phyloP scores from a whole-genome alignment of 2,797 vertebrate species.

The Arnoldichthys spilopterus region DNA sequence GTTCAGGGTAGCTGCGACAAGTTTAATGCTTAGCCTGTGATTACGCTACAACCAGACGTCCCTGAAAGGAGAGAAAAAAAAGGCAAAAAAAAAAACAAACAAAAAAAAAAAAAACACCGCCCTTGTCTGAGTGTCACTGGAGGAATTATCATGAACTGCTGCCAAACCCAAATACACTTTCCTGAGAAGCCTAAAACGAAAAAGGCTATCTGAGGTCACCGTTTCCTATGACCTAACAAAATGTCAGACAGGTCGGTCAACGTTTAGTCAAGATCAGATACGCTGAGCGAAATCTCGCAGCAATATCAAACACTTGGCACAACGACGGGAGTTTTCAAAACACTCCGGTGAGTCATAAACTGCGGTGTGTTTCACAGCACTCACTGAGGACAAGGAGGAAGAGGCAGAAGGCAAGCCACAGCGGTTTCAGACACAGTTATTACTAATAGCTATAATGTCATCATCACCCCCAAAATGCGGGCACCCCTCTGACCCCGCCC shows the following conservation, averaged over 20 bases:
- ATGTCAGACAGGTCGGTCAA: slow-evolving; percentile 2
- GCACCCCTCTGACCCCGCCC: neutral
- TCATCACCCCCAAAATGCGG: neutral
- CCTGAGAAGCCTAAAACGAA: slow-evolving; percentile 4
- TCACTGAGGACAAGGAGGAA: neutral
- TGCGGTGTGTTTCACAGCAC: neutral
- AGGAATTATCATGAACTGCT: neutral
- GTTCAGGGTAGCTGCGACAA: neutral
- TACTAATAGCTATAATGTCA: slow-evolving; percentile 19
- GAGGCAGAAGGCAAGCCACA: neutral
- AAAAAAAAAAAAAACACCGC: neutral
- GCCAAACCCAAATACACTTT: slow-evolving; percentile 12
- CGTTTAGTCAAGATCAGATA: slow-evolving; percentile 12
- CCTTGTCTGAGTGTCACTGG: neutral
- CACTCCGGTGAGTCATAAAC: slow-evolving; percentile 55
- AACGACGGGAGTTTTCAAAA: slow-evolving; percentile 52
- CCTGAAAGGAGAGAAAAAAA: neutral
- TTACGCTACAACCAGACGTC: neutral
- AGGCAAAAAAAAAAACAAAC: too few relatives aligned
- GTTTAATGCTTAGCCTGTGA: neutral
- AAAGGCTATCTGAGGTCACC: neutral
- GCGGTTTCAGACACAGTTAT: neutral
- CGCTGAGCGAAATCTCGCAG: slow-evolving; percentile 8
- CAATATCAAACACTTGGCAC: slow-evolving; percentile 22
- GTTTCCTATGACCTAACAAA: slow-evolving; percentile 12